A percentile compares a stretch with the other conserved stretches of the same genome.
These are phyloP conservation scores for Syrrhaptes paradoxus DNA, from an alignment of 2,113 vertebrate genomes.

Conservation along the genomic window DNA sequence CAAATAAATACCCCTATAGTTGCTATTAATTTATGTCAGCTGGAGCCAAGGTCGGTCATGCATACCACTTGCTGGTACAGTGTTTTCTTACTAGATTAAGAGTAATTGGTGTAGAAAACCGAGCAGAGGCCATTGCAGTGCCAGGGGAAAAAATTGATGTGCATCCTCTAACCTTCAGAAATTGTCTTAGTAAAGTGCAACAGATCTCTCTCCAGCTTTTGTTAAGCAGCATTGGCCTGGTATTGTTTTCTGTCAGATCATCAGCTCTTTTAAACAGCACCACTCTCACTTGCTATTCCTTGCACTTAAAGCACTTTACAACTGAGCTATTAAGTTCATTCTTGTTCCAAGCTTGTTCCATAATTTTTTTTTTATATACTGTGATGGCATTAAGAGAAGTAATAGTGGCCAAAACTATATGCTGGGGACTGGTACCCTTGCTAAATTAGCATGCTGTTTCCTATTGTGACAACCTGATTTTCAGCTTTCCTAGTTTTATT, in stretches of 20 bases:
- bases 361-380: neutral
- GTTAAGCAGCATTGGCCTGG: neutral
- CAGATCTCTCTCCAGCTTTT: neutral
- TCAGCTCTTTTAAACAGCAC: neutral
- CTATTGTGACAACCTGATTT: neutral
- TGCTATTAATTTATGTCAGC: neutral
- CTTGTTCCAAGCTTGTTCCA: neutral
- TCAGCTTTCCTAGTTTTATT: neutral
- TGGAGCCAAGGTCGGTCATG: slow-evolving; percentile 4
- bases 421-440: neutral
- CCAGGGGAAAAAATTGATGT: neutral
- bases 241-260: neutral
- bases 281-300: neutral
- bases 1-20: neutral
- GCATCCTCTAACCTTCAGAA: slow-evolving; percentile 2
- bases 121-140: neutral
- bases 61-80: neutral
- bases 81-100: neutral
- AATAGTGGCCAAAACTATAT: neutral
- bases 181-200: neutral
- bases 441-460: neutral
- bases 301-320: neutral
- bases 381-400: neutral
- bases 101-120: neutral
- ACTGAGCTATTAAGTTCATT: neutral